Base-by-base conservation (phyloP, 2,797 vertebrate genomes). In the Heteromormyrus szaboi region DNA sequence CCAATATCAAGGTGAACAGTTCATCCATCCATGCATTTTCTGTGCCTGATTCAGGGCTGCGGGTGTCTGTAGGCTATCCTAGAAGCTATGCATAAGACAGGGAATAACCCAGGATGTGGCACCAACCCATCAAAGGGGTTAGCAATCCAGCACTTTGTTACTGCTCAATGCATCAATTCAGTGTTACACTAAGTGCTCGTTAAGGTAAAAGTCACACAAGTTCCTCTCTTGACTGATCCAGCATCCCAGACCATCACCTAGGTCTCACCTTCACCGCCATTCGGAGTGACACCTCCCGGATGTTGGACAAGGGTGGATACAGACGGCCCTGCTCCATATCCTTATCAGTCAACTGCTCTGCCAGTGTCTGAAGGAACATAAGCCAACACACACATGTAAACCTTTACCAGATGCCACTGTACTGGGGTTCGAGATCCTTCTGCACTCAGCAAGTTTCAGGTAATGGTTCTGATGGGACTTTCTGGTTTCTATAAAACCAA, bases 271-370 rank as follows among this genome's bases (percentile, higher is more conserved):
- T 99, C 91, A 98, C 92, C 88, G 98, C 97, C 92, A 99, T 99
- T 91, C 95, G 95, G 92, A 98, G 48, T 17, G 98, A 99, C 90
- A 99, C 98, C 92, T 99, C 97, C 93, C 97, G 96, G 93, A 99
- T 99, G 91, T 98, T 96, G 90, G 97, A 96, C n/a, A 99, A 96
- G 0, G 97, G 97, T 68, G 98, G 98, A 92, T 99, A 99, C 89
- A 99, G 96, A 68, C 97, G 94, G 29, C 98, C 98, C 87, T 98
- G 96, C 2, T 93, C 93, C 1, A 99, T 94, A 19, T 99, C 98
- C 91, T 97, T 94, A 86, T 97, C 96, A 0, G 96, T 97, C 93
- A 99, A 79, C 91, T 99, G 98, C 62, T 95, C 96, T 25, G 97
- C 90, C 91, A 99, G 90, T 0, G 97, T 96, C 98, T 99, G 89